phyloP scores from a whole-genome alignment of 1,140 invertebrate species.

The Drosophila ogumai region DNA sequence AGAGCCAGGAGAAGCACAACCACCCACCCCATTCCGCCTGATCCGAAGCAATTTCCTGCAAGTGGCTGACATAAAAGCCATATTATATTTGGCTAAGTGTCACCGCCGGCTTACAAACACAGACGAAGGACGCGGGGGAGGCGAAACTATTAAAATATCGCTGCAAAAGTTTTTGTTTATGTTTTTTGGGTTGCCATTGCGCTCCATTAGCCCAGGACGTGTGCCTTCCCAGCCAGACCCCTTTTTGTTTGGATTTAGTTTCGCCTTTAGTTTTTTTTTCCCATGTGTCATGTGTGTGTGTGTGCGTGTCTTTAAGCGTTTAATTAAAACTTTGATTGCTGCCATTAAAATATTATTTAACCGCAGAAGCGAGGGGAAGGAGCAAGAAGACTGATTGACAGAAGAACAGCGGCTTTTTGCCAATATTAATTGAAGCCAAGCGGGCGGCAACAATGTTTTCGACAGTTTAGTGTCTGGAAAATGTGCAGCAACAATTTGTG shows the following conservation, averaged over 20 bases:
- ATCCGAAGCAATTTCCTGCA: conserved; percentile 76
- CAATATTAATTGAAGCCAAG: conserved; percentile 21
- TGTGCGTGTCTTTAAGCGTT: conserved; percentile 64
- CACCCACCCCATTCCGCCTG: neutral
- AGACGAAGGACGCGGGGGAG: neutral
- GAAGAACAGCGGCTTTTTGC: conserved; percentile 2
- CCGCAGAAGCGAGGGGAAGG: neutral
- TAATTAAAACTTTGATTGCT: conserved; percentile 80
- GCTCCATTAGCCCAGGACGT: conserved; percentile 74
- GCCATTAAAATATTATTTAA: conserved; percentile 62
- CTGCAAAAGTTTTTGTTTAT: conserved; percentile 78
- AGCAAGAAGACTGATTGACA: conserved; percentile 10
- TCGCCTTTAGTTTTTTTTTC: conserved; percentile 5
- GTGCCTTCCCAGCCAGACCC: conserved; percentile 30
- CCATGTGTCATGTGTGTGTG: conserved; percentile 2
- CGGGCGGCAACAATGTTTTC: conserved; percentile 20
- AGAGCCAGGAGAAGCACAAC: neutral
- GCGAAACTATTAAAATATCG: conserved; percentile 78
- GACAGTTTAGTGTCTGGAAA: conserved; percentile 1
- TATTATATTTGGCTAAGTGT: conserved; percentile 82
- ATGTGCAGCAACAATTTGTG: neutral
- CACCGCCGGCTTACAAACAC: conserved; percentile 65
- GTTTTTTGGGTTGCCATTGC: conserved; percentile 67
- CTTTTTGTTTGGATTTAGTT: conserved; percentile 56
- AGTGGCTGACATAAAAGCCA: conserved; percentile 80